Conservation (phyloP, 2,888 invertebrate genomes). For the Argyresthia albistria region DNA sequence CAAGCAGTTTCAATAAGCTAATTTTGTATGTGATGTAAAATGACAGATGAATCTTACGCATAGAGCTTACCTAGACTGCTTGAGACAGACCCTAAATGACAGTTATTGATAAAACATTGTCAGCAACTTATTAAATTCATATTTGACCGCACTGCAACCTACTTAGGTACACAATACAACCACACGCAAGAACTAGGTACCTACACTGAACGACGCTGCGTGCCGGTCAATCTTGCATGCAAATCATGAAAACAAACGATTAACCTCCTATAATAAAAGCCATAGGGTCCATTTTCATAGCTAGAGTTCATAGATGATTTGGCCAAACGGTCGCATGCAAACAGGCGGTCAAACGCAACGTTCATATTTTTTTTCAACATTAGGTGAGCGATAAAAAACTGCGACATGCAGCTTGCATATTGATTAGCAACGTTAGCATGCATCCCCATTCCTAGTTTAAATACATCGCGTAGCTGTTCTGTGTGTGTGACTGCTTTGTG, state of each 20-base stretch:
- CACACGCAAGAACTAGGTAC: conserved; percentile 35
- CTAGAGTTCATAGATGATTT: background rate
- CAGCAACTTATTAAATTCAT: conserved; percentile 15
- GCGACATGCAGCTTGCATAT: conserved; percentile 5
- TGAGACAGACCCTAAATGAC: too few species aligned
- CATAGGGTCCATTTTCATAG: too few species aligned
- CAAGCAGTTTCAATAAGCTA: too few species aligned
- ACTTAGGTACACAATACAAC: conserved; percentile 35
- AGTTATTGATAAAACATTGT: too few species aligned
- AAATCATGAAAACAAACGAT: background rate
- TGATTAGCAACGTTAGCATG: background rate
- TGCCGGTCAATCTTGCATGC: background rate
- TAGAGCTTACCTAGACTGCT: too few species aligned
- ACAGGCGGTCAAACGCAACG: conserved; percentile 3
- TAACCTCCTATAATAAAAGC: too few species aligned
- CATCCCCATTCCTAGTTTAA: too few species aligned
- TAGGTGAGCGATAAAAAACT: conserved; percentile 3
- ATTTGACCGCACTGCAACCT: conserved; percentile 58
- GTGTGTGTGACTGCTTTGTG: too few species aligned
- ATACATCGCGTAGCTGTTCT: too few species aligned
- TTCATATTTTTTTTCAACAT: conserved; percentile 2
- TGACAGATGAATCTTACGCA: too few species aligned
- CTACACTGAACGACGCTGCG: background rate
- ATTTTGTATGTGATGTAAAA: too few species aligned
- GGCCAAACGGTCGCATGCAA: background rate